Conservation (phyloP, 2,113 vertebrate species). For the Colistium nudipinnis region DNA sequence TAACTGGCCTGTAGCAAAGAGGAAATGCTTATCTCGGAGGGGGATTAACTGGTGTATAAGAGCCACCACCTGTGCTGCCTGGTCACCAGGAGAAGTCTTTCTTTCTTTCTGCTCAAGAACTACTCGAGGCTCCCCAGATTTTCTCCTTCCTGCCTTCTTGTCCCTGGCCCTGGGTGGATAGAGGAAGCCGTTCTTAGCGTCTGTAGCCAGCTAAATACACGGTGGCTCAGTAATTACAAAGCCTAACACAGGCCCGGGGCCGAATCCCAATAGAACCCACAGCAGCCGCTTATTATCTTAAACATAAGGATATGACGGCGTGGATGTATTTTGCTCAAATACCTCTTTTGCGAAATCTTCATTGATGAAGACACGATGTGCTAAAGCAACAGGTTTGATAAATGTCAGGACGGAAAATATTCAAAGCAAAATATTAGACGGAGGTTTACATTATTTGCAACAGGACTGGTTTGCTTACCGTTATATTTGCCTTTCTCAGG, state of each 20-base stretch:
- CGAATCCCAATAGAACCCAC: constrained; percentile 64
- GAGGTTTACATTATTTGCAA: constrained; percentile 14
- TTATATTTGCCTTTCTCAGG: no score
- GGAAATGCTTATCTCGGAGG: constrained; percentile 41
- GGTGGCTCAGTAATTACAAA: constrained; percentile 77
- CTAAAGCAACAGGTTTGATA: constrained; percentile 29
- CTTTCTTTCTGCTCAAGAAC: constrained; percentile 20
- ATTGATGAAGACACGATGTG: constrained; percentile 6
- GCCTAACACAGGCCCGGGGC: constrained; percentile 68
- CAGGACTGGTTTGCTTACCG: not conserved
- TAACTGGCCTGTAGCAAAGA: constrained; percentile 46
- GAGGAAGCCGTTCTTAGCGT: constrained; percentile 60
- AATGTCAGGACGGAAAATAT: not conserved
- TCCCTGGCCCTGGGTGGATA: constrained; percentile 55
- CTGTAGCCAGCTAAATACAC: constrained; percentile 74
- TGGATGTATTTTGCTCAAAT: constrained; percentile 39
- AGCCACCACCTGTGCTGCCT: constrained; percentile 5
- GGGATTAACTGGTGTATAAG: constrained; percentile 32
- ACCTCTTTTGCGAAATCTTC: constrained; percentile 9
- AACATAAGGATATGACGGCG: constrained; percentile 54
- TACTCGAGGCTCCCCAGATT: constrained; percentile 31
- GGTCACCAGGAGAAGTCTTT: constrained; percentile 11
- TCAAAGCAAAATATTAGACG: not conserved
- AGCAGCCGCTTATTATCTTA: constrained; percentile 68
- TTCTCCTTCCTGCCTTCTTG: constrained; percentile 39